Conservation (phyloP, 2,113 vertebrate genomes). For the Potamarius usumacintae region DNA sequence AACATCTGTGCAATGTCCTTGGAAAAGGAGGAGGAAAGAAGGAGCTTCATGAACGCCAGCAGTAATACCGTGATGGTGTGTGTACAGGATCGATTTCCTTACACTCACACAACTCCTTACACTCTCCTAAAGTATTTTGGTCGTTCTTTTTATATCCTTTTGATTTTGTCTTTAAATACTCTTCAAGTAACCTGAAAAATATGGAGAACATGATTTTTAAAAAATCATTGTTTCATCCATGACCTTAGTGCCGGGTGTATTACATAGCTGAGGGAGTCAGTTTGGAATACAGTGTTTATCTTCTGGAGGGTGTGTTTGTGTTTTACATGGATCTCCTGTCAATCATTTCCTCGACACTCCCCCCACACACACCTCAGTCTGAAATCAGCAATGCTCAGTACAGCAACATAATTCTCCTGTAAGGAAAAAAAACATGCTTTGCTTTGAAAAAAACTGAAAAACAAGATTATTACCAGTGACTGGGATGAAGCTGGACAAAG, state of each 20-base stretch:
- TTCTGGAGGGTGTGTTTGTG: not conserved
- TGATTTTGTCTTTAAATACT: not conserved
- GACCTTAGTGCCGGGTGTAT: not conserved
- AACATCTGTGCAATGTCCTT: slow-evolving; percentile 62
- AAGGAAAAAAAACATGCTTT: not conserved
- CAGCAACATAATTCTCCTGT: not conserved
- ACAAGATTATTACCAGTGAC: too few species aligned
- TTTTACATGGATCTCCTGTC: not conserved
- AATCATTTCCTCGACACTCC: not conserved
- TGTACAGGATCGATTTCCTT: not conserved
- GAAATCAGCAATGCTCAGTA: not conserved
- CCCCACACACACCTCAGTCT: not conserved
- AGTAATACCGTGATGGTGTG: not conserved
- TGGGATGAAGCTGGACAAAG: too few species aligned
- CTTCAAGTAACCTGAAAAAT: too few species aligned
- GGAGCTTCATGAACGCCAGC: not conserved
- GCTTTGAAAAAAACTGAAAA: not conserved
- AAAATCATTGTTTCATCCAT: not conserved
- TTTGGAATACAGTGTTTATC: not conserved
- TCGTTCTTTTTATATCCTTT: not conserved
- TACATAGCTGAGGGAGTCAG: not conserved
- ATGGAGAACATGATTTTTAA: too few species aligned
- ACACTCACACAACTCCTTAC: not conserved
- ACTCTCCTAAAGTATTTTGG: not conserved
- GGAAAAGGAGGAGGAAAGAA: slow-evolving; percentile 16